Percentiles rank a stretch among this genome's conserved stretches.
Evolutionary conservation across 2,113 vertebrate genomes (phyloP).

Genomic region (Notechis scutatus): DNA sequence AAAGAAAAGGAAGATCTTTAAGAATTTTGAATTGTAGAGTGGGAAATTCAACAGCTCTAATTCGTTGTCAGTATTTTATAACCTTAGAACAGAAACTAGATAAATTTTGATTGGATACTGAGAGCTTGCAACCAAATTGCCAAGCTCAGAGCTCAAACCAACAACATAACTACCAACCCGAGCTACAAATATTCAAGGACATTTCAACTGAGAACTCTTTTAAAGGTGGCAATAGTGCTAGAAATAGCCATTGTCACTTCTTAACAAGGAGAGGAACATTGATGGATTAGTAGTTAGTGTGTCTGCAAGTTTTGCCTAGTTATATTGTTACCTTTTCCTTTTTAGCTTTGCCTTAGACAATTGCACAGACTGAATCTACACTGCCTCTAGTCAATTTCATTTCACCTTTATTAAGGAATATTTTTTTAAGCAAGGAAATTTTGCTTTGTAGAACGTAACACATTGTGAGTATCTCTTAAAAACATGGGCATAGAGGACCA

Average conservation of each 20-base stretch:
- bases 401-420: not conserved
- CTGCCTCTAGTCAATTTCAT: not conserved
- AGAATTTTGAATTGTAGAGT: not conserved
- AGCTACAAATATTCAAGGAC: too few species aligned
- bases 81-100: not conserved
- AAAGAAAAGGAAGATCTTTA: not conserved
- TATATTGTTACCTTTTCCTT: not conserved
- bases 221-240: not conserved
- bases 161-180: too few species aligned
- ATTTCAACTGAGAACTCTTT: not conserved
- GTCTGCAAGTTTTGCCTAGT: not conserved
- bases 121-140: too few species aligned
- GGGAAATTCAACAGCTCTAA: not conserved
- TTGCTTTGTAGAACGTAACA: not conserved
- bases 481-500: not conserved
- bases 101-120: not conserved
- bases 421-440: not conserved
- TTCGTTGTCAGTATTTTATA: not conserved
- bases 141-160: too few species aligned
- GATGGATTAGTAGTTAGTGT: not conserved
- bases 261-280: not conserved
- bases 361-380: not conserved
- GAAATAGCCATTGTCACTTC: not conserved
- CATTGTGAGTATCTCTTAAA: not conserved
- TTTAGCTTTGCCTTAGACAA: not conserved